Percentiles rank a stretch among this genome's conserved stretches.
Conservation (phyloP, 2,113 vertebrate genomes). For the Scopus umbretta region DNA sequence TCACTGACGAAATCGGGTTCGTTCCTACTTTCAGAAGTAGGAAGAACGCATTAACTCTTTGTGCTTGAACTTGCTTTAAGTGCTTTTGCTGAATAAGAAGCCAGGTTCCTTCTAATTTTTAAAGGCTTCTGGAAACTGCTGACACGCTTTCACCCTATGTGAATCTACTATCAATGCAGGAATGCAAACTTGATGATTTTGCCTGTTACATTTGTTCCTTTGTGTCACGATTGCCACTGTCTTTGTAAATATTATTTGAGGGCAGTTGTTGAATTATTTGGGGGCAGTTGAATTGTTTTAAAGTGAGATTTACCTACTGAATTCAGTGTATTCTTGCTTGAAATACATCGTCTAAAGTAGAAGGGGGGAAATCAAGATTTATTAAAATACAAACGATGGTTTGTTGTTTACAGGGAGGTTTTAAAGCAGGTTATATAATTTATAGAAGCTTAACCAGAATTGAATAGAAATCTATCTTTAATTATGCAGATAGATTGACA, state of each 20-base stretch:
- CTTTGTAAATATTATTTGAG: not conserved
- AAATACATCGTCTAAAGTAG: not conserved
- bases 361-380: not conserved
- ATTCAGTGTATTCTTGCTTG: not conserved
- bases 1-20: slow-evolving; percentile 70
- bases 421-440: slow-evolving; percentile 6
- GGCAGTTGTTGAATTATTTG: not conserved
- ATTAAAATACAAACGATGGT: not conserved
- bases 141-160: not conserved
- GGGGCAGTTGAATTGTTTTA: not conserved
- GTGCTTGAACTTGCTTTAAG: not conserved
- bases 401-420: slow-evolving; percentile 22
- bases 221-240: not conserved
- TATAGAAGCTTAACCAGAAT: slow-evolving; percentile 2
- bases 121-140: not conserved
- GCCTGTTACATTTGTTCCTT: not conserved
- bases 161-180: not conserved
- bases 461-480: slow-evolving; percentile 7
- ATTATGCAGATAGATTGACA: slow-evolving; percentile 4
- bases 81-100: not conserved
- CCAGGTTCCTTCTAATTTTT: not conserved
- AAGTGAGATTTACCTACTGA: not conserved
- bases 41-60: slow-evolving; percentile 54
- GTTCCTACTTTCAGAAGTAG: slow-evolving; percentile 56
- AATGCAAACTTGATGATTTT: not conserved